Conservation (phyloP, 2,797 vertebrate genomes). For the Ptychadena robeensis region DNA sequence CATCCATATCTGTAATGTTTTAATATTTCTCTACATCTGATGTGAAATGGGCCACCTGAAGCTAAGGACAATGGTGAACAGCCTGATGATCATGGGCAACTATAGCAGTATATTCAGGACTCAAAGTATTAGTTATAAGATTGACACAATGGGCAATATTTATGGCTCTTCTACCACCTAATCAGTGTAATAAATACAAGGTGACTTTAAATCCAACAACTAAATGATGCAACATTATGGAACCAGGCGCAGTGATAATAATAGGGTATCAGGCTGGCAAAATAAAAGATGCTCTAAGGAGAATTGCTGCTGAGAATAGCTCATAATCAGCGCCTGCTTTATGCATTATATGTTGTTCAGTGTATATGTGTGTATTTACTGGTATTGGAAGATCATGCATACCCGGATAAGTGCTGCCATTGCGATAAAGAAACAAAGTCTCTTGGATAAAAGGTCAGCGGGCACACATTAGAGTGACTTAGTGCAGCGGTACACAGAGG, state of each 20-base stretch:
- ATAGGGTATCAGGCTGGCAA: background rate
- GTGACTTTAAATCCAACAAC: background rate
- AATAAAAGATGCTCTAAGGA: background rate
- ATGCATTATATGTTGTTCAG: background rate
- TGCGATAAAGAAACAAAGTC: background rate
- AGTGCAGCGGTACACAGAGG: background rate
- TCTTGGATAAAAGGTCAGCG: slow-evolving; percentile 45
- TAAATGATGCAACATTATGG: background rate
- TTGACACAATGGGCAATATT: background rate
- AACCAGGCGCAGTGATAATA: background rate
- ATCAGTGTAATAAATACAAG: background rate
- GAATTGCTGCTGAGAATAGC: background rate
- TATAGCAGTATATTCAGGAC: no score
- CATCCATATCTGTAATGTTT: no score
- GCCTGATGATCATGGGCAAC: no score
- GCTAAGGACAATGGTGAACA: no score
- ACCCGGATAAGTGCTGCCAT: background rate
- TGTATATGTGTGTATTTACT: background rate
- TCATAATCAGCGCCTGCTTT: slow-evolving; percentile 26
- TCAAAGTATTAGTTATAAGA: no score
- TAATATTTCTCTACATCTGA: no score
- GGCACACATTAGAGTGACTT: slow-evolving; percentile 17
- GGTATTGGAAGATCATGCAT: background rate
- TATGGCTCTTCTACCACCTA: background rate
- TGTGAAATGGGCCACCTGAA: no score